Base-by-base conservation (phyloP, 1,140 invertebrate genomes). In the Drosophila biarmipes region DNA sequence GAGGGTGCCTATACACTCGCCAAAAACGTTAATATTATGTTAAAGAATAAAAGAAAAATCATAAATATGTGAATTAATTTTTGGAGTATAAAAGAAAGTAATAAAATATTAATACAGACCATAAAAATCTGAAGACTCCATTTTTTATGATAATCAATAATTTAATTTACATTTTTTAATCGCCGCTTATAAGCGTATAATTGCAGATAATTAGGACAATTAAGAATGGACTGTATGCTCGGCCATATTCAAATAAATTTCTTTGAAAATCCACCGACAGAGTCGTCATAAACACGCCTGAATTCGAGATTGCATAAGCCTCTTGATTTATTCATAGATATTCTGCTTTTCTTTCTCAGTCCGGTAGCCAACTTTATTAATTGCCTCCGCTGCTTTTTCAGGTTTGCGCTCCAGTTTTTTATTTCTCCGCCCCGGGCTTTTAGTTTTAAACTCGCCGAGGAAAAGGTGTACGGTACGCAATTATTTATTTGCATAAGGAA, bases 401-500 rank as follows among this genome's bases (percentile, higher is more conserved):
- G 35, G 15, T 67, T 67, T 67, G 43, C 51, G 45, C 19, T 10
- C 58, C 45, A 38, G 73, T 46, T 54, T 53, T 38, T 37, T 48
- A 21, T 38, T 34, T 24, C 37, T 49, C n/a, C 27, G 48, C 49
- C 29, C 17, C 29, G 27, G 12, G 46, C 40, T 69, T 69, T 69
- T 69, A 55, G 34, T 55, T 69, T 46, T 34, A 48, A 63, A 51
- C 53, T 59, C 21, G 24, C 35, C 31, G 34, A 67, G 42, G 42
- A 52, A 59, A 81, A 71, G 80, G 76, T 85, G 76, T 80, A 58
- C 58, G 76, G 76, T 80, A 58, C 58, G 76, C 80, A 84, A 84
- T 84, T 84, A 85, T 80, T 72, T 85, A 80, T 84, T 85, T 85
- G 75, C 80, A 85, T 77, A 78, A 57, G 72, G 58, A 74, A 68